Percentiles rank a stretch among this genome's conserved stretches.
Evolutionary conservation across 1,140 invertebrate genomes (phyloP).

Genomic region (Hetaerina americana): DNA sequence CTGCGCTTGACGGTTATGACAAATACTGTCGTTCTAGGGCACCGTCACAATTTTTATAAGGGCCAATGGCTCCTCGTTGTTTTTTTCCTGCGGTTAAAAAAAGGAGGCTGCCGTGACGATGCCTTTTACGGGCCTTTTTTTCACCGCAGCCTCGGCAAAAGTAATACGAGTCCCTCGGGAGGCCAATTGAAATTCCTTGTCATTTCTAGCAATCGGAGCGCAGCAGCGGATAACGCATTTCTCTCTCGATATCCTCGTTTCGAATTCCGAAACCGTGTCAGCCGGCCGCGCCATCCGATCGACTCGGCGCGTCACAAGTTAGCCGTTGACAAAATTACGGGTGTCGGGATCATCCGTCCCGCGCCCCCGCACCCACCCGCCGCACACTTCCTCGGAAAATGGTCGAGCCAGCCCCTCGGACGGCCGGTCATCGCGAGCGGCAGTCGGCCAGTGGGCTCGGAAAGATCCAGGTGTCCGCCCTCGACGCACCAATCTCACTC

Average conservation of each 20-base stretch:
- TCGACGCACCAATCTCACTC: not conserved
- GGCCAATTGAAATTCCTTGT: not conserved
- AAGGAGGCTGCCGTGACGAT: no score
- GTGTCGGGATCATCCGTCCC: not conserved
- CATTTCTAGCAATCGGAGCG: not conserved
- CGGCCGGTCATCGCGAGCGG: not conserved
- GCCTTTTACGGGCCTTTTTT: no score
- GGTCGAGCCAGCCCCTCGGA: no score
- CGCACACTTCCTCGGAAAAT: not conserved
- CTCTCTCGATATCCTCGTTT: not conserved
- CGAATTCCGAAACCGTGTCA: not conserved
- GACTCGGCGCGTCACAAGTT: not conserved
- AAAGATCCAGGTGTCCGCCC: not conserved
- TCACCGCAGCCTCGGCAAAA: no score
- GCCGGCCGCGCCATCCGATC: not conserved
- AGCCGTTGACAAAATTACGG: not conserved
- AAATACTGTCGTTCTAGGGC: no score
- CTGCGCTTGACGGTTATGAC: no score
- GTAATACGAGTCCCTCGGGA: no score
- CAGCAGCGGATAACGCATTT: not conserved
- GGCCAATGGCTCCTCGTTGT: no score
- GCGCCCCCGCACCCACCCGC: not conserved
- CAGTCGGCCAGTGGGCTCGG: not conserved
- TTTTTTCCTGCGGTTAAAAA: no score
- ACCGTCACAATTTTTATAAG: no score